Base-by-base conservation (phyloP, 2,113 vertebrate genomes). In the Bufo bufo region DNA sequence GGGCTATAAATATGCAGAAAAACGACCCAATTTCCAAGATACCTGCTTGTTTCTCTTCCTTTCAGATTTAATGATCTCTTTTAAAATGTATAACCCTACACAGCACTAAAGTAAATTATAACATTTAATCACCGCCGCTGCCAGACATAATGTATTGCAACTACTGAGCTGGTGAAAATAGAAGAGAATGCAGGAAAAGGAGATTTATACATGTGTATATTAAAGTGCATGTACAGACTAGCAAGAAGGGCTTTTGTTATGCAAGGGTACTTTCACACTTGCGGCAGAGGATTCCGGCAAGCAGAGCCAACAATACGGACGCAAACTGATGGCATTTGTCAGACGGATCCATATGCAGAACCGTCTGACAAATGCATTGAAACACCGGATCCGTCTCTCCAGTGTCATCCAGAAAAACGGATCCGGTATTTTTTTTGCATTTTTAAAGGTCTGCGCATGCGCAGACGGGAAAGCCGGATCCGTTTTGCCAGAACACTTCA, bases 21-120 rank as follows among this genome's bases (percentile, higher is more conserved):
- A 84, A 81, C 78, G 49, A 84, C 82, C 82, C 82, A 84, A 84
- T 84, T 84, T 84, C 61, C 82, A 52, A 71, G 82, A 84, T 84
- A 84, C 63, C 82, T 50, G 82, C 82, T 84, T 84, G 82, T 84
- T 84, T 84, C 82, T 84, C 82, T 84, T 84, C 82, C 82, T 71
- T 84, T 84, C 82, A 84, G 50, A 84, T 84, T 84, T 84, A 84
- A 84, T 84, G 82, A 84, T 84, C 82, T 84, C 85, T 79, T 79
- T 79, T 65, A 61, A 86, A 79, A 86, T 77, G 63, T 86, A 52
- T 79, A 86, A 86, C 77, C 75, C 85, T 74, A 65, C 75, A 69
- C 85, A 86, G 77, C 59, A 69, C 54, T 86, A 77, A 79, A 63
- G 77, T 79, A 79, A 77, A 79, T 79, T 65, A 86, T 86, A 79